phyloP scores from a whole-genome alignment of 2,113 vertebrate genomes.

The Catharus bicknelli region DNA sequence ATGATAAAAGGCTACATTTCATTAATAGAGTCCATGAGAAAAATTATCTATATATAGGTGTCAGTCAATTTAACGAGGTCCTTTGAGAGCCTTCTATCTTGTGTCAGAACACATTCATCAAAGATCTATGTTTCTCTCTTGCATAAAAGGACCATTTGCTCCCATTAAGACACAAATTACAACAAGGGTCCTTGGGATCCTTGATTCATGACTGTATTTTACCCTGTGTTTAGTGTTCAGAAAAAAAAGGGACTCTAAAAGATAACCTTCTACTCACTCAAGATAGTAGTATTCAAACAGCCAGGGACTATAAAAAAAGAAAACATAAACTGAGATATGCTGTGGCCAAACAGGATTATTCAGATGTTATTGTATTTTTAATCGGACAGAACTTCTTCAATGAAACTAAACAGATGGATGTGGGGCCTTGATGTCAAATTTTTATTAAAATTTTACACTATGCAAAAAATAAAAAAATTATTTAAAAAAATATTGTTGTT shows the following conservation, averaged over 20 bases:
- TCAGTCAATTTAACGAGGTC: constrained; percentile 26
- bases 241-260: constrained; percentile 27
- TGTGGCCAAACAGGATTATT: constrained; percentile 64
- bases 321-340: constrained; percentile 59
- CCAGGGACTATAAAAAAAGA: constrained; percentile 4
- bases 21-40: constrained; percentile 61
- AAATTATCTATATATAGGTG: constrained; percentile 24
- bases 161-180: constrained; percentile 54
- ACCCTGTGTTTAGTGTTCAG: constrained; percentile 57
- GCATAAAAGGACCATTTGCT: constrained; percentile 26
- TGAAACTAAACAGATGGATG: constrained; percentile 67
- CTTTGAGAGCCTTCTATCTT: constrained; percentile 24
- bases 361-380: constrained; percentile 47
- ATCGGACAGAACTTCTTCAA: constrained; percentile 61
- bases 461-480: constrained; percentile 80
- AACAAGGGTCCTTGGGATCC: constrained; percentile 42
- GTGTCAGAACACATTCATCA: not conserved
- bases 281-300: constrained; percentile 27
- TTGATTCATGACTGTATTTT: constrained; percentile 48
- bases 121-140: not conserved
- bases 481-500: constrained; percentile 78
- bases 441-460: constrained; percentile 78
- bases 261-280: constrained; percentile 12
- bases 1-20: constrained; percentile 66
- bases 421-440: constrained; percentile 66